A percentile compares a stretch with the other conserved stretches of the same genome.
phyloP scores from a whole-genome alignment of 2,113 vertebrate species.

The Lasiurus borealis region DNA sequence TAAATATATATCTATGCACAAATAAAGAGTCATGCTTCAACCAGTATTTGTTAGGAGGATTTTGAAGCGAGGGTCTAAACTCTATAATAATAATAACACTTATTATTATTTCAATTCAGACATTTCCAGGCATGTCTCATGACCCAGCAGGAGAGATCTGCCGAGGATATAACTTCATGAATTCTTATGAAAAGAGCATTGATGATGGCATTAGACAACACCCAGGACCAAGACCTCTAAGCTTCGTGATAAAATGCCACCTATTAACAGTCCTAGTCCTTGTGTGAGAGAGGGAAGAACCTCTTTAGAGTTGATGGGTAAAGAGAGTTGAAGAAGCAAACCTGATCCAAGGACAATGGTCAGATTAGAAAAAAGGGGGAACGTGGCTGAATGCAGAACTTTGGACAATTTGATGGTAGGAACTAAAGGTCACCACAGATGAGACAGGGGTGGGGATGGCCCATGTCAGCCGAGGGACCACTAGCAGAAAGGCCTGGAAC shows the following conservation, averaged over 20 bases:
- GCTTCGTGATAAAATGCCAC: background rate
- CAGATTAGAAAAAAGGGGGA: background rate
- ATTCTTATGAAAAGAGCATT: background rate
- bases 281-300: background rate
- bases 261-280: background rate
- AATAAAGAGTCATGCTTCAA: background rate
- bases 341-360: background rate
- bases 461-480: background rate
- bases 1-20: background rate
- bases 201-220: background rate
- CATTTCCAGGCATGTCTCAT: background rate
- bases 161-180: background rate
- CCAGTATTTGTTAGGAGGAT: background rate
- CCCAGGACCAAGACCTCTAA: constrained; percentile 5
- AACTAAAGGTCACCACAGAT: background rate
- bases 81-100: background rate
- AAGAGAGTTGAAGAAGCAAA: background rate
- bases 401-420: background rate
- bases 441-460: fast-evolving
- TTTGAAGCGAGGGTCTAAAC: background rate
- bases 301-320: background rate
- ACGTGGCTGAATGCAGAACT: background rate
- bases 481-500: background rate
- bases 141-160: background rate
- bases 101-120: background rate